Conservation (phyloP, 2,888 invertebrate genomes). For the Pheosia tremula region DNA sequence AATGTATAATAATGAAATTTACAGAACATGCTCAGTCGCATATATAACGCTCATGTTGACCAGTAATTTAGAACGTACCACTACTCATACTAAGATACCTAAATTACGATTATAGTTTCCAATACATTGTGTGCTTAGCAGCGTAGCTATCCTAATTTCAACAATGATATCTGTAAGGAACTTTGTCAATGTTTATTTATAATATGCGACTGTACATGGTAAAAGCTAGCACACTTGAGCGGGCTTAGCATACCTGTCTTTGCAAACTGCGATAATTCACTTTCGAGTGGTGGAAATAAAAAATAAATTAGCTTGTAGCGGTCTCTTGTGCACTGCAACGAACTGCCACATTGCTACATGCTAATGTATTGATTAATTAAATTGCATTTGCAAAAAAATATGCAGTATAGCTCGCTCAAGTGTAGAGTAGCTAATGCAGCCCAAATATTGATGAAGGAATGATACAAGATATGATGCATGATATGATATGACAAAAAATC, state of each 20-base stretch:
- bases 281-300: too few relatives aligned
- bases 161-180: neutral
- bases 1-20: constrained; percentile 33
- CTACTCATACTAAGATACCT: neutral
- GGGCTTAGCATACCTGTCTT: too few relatives aligned
- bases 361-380: too few relatives aligned
- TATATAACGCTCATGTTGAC: constrained; percentile 10
- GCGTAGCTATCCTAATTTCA: neutral
- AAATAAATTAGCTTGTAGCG: too few relatives aligned
- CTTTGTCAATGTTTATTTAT: neutral
- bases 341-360: too few relatives aligned
- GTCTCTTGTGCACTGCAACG: too few relatives aligned
- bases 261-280: too few relatives aligned
- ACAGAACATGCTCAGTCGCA: constrained; percentile 24
- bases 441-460: neutral
- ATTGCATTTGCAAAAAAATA: too few relatives aligned
- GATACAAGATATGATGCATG: constrained; percentile 16
- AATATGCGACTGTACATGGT: neutral
- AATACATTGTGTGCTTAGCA: constrained; percentile 4
- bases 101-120: neutral
- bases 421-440: neutral
- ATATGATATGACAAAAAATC: constrained; percentile 17
- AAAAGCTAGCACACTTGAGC: neutral
- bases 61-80: neutral
- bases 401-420: too few relatives aligned